Evolutionary conservation across 2,113 vertebrate species (phyloP), one percentile per base, ranked within the genome.

Genomic region (Myiozetetes cayanensis): DNA sequence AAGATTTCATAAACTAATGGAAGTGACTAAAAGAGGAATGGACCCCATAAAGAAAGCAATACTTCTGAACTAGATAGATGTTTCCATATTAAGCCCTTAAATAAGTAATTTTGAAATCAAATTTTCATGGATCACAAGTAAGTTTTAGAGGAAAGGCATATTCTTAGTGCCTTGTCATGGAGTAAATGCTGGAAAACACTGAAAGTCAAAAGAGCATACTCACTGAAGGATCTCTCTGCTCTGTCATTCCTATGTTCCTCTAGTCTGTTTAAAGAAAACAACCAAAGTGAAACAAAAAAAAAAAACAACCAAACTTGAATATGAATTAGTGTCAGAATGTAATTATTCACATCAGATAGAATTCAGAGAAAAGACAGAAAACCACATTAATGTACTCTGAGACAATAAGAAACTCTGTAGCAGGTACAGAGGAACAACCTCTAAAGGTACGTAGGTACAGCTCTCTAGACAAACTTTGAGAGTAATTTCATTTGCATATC

Each of bases 31-130:
- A 88, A 74, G 75, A 47, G 70, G n/a, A 87, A 78, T 53, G 39
- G 47, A 75, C 8, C 25, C 73, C 77, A 74, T 81, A 85, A 93
- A 59, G 67, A 62, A 94, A 81, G 68, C 25, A 67, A 24, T 63
- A 58, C 39, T 65, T 87, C 52, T 63, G 56, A 85, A 63, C 43
- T 58, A 74, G 65, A 71, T 27, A 66, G 63, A 75, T 50, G 21
- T 89, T 86, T 85, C 70, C 63, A 27, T 78, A 94, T 10, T 94
- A 66, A 89, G n/a, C n/a, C 50, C 39, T 91, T 87, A 89, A 95
- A 94, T 89, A 96, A 88, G 49, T 81, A 61, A 92, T 91, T 93
- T 10, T 70, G 12, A 78, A 81, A 95, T 87, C 12, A 85, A 92
- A 77, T 83, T 89, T 95, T 95, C 84, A 94, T 92, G 73, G 73